Percentiles rank a stretch among this genome's conserved stretches.
These are phyloP conservation scores for Panzeria rudis DNA, from an alignment of 2,888 invertebrate genomes.

Conservation along the genomic window DNA sequence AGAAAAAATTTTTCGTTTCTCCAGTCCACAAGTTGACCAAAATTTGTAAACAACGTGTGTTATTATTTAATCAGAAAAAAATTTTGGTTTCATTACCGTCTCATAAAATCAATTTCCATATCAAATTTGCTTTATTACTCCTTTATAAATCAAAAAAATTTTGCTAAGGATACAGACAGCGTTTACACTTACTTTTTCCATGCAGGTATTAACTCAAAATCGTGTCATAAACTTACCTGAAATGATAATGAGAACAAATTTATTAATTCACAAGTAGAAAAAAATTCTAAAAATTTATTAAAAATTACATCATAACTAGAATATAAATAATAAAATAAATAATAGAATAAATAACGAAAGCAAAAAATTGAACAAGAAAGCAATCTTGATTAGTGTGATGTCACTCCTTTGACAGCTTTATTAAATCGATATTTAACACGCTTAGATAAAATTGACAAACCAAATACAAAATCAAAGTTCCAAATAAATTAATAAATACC, in stretches of 20 bases:
- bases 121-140: too few relatives aligned
- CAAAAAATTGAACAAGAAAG: neutral
- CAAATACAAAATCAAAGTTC: neutral
- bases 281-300: neutral
- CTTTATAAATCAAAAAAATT: neutral
- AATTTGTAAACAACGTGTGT: too few relatives aligned
- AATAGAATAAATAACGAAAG: neutral
- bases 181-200: neutral
- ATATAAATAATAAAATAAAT: neutral
- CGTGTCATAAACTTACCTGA: constrained; percentile 31
- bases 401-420: neutral
- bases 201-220: neutral
- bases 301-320: constrained; percentile 11
- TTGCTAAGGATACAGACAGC: neutral
- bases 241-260: constrained; percentile 25
- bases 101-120: too few relatives aligned
- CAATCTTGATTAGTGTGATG: neutral
- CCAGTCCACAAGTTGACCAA: too few relatives aligned
- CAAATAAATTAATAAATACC: too few relatives aligned
- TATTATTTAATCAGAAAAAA: too few relatives aligned
- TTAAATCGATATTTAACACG: neutral
- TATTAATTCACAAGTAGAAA: neutral
- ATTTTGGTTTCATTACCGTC: too few relatives aligned
- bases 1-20: too few relatives aligned
- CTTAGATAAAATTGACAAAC: neutral